A percentile compares a stretch with the other conserved stretches of the same genome.
Conservation (phyloP, 2,113 vertebrate species). For the Pycnonotus jocosus region DNA sequence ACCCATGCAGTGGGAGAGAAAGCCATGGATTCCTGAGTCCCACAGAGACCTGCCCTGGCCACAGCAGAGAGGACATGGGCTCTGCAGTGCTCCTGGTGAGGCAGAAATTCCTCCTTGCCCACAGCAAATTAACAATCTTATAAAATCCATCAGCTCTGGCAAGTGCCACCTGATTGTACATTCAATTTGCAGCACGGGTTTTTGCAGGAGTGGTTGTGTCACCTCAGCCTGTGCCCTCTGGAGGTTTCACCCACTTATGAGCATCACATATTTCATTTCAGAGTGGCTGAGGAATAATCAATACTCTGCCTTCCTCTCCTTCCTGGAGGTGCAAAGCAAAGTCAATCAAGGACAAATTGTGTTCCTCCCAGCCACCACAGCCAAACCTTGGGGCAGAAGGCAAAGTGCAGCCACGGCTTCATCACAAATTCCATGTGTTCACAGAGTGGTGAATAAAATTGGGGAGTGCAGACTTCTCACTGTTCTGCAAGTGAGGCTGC, state of each 20-base stretch:
- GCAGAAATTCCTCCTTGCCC: background rate
- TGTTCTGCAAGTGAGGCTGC: background rate
- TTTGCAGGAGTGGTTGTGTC: background rate
- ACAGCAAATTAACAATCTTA: background rate
- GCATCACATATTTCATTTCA: background rate
- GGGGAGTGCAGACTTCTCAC: background rate
- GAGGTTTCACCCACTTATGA: background rate
- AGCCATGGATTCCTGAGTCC: background rate
- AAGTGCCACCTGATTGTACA: rapidly evolving
- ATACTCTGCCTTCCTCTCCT: background rate
- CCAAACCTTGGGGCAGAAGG: background rate
- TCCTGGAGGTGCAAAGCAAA: background rate
- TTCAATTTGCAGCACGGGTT: background rate
- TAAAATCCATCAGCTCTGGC: background rate
- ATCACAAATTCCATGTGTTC: rapidly evolving
- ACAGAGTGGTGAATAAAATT: background rate
- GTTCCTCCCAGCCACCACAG: background rate
- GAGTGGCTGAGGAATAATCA: background rate
- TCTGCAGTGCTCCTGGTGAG: background rate
- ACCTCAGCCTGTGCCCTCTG: background rate
- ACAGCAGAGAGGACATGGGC: rapidly evolving
- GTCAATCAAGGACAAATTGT: background rate
- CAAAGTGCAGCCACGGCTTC: background rate
- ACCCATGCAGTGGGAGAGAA: background rate
- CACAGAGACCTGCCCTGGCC: background rate